Base-by-base conservation (phyloP, 2,797 vertebrate species). In the Hoplostethus atlanticus region DNA sequence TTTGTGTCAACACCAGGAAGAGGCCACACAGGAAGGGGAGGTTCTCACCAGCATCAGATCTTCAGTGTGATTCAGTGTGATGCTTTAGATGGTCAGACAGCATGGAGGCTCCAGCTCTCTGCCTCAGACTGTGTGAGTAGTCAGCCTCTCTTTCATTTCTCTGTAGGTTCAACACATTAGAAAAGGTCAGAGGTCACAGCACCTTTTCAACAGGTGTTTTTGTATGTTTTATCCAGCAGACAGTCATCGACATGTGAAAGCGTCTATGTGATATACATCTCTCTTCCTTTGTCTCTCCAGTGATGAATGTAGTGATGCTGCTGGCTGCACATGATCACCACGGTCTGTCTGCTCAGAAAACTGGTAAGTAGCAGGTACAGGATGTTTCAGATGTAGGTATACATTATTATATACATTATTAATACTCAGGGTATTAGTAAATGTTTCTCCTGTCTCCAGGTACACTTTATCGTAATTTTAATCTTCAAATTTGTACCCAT, bases 51-150 rank as follows among this genome's bases (percentile, higher is more conserved):
- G 5, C n/a, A 25, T 48, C 3, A 38, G 1, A n/a, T 3, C 1
- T 17, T 25, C 6, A 28, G 5, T 31, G 46, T 31, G 1, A 1
- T 12, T 68, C 28, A 21, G 52, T 67, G 42, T 47, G 6, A 46
- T 11, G 46, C 3, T 21, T 25, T 44, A 6, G 16, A 34, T 58
- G 36, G 42, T 48, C 60, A 17, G 44, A 16, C 59, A 40, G 1
- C 59, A 71, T 71, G 68, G 59, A 48, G 2, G 30, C 40, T 5
- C 40, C 52, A 63, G 59, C 68, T 58, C 48, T 66, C 40, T 28
- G n/a, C 42, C 0, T 69, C 54, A 40, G 4, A n/a, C 31, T 63
- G 42, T 5, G 67, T 76, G 51, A 71, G 68, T 63, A 16, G 30
- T 15, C 0, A 38, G 2, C 13, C 38, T 31, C 1, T 55, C 3